These are phyloP conservation scores for Drosophila nebulosa DNA, from an alignment of 1,140 invertebrate species.

Conservation along the genomic window DNA sequence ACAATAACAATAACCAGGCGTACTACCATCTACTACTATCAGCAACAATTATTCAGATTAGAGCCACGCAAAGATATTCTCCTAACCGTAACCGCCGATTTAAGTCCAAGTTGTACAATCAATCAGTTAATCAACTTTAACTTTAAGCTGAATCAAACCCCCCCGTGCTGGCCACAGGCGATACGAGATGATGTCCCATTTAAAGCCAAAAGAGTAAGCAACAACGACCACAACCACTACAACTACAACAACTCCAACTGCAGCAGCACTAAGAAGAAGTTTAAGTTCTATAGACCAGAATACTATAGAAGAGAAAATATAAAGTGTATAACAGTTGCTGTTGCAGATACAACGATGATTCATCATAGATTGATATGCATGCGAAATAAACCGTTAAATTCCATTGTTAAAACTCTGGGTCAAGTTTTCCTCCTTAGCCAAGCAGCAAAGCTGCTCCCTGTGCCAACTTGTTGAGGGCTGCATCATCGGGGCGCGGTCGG, in stretches of 20 bases:
- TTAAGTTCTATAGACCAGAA: not conserved
- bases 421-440: not conserved
- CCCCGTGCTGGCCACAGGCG: not conserved
- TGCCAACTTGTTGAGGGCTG: not conserved
- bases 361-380: conserved; percentile 4
- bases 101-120: not conserved
- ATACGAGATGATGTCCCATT: not conserved
- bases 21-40: not conserved
- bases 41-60: not conserved
- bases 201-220: not conserved
- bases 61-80: not conserved
- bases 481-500: not conserved
- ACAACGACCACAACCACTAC: conserved; percentile 20
- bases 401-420: conserved; percentile 3
- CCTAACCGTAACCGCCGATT: not conserved
- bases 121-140: not conserved
- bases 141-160: not conserved
- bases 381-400: conserved; percentile 13
- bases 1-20: conserved; percentile 38
- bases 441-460: not conserved
- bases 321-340: conserved; percentile 17
- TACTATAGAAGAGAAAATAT: not conserved
- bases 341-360: conserved; percentile 11
- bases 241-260: conserved; percentile 16
- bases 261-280: not conserved